Evolutionary conservation across 1,140 invertebrate genomes (phyloP).

Genomic region (Pentalonia nigronervosa): DNA sequence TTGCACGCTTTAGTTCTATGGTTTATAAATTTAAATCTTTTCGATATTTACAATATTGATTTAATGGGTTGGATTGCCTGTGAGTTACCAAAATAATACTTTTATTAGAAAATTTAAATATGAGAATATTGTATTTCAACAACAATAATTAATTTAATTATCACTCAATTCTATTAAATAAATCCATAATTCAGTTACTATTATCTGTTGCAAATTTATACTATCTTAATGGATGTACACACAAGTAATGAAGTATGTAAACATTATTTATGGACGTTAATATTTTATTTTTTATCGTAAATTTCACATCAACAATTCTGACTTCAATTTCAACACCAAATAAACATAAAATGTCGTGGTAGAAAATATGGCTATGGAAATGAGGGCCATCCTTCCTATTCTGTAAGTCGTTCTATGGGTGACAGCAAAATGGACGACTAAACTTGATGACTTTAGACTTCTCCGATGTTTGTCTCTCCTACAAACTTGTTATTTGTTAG

Average conservation of each 20-base stretch:
- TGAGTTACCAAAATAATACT: neutral
- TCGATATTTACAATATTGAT: neutral
- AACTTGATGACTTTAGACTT: conserved; percentile 54
- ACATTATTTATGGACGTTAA: conserved; percentile 8
- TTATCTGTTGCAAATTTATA: neutral
- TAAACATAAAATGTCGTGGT: conserved; percentile 31
- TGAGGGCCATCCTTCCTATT: conserved; percentile 35
- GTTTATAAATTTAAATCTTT: neutral
- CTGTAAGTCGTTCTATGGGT: neutral
- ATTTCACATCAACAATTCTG: conserved; percentile 1
- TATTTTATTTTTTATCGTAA: conserved; percentile 24
- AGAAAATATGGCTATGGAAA: conserved; percentile 55
- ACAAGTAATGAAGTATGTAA: neutral
- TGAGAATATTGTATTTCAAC: too few relatives aligned
- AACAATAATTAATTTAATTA: neutral
- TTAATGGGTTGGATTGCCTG: neutral
- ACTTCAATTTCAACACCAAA: conserved; percentile 25
- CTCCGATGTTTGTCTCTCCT: conserved; percentile 13
- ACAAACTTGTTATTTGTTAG: conserved; percentile 39
- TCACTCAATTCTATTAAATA: neutral
- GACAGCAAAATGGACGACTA: conserved; percentile 52
- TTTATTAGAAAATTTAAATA: neutral
- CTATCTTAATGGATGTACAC: neutral
- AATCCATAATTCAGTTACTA: neutral
- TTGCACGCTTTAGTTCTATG: neutral